Evolutionary conservation across 2,113 vertebrate genomes (phyloP), one percentile per base, ranked within the genome.

Genomic region (Parotia lawesii): DNA sequence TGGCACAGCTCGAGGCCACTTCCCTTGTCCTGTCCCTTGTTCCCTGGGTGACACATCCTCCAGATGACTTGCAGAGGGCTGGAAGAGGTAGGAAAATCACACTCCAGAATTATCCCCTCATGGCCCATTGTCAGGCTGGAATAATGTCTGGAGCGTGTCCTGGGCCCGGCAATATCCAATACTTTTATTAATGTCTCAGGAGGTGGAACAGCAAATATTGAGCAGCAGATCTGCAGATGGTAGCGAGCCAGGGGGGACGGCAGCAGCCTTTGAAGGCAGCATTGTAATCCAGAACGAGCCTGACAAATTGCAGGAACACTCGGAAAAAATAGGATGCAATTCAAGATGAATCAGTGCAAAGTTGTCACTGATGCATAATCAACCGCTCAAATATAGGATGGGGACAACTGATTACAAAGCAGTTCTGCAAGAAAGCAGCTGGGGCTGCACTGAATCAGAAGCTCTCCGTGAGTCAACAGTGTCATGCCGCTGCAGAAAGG

Each of bases 301-400:
- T 90, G 90, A 95, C 94, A 95, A 96, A 96, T 73, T 51, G 72
- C 83, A 92, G 94, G 37, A 94, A 54, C 83, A 47, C 88, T 67
- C 72, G 71, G 88, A 66, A 90, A 96, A 96, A 96, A 95, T 71
- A 95, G 90, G 94, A 95, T 96, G 94, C 82, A 94, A 92, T 94
- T 95, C 92, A 88, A 80, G 94, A 96, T 96, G 95, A 96, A 96
- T 96, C 96, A 96, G 95, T 96, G 88, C 72, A 66, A 88, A 94
- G 92, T 96, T 95, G 90, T 96, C 96, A 86, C 92, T 66, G 92
- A 88, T 92, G 95, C 96, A 95, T 96, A 95, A 96, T 96, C 90
- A 94, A 64, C 90, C 60, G 90, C 84, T 92, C 94, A 96, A 88
- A 96, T 96, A 94, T 93, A 95, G 95, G 92, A 95, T 90, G 94